A percentile compares a stretch with the other conserved stretches of the same genome.
These are phyloP conservation scores for Chiloscyllium punctatum DNA, from an alignment of 2,797 vertebrate genomes.

Conservation along the genomic window DNA sequence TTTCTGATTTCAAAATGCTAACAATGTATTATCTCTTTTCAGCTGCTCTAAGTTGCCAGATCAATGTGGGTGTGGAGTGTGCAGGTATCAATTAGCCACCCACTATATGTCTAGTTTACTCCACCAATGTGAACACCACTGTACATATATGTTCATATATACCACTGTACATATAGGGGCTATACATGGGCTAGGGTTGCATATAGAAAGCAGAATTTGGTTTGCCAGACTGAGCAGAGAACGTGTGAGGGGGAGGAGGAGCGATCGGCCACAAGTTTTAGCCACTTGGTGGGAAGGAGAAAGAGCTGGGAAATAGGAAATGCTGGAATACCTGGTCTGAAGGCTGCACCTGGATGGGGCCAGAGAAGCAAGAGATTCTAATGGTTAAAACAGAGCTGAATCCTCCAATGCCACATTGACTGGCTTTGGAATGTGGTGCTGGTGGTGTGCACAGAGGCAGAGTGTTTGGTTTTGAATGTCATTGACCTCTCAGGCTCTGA, in stretches of 20 bases:
- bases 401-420: background rate
- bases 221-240: too few relatives aligned
- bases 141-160: background rate
- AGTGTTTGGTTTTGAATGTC: background rate
- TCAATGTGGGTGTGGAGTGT: background rate
- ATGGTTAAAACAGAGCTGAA: background rate
- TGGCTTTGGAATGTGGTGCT: too few relatives aligned
- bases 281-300: background rate
- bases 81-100: background rate
- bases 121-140: background rate
- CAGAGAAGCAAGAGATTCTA: too few relatives aligned
- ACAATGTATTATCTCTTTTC: too few relatives aligned
- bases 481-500: background rate
- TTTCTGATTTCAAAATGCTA: too few relatives aligned
- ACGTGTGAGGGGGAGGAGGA: background rate
- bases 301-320: background rate
- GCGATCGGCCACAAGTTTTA: background rate
- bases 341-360: background rate
- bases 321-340: background rate
- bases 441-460: background rate
- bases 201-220: background rate
- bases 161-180: background rate
- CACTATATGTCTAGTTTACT: background rate
- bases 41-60: too few relatives aligned
- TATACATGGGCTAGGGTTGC: too few relatives aligned